Percentiles rank a stretch among this genome's conserved stretches.
phyloP scores from a whole-genome alignment of 2,113 vertebrate genomes.

The Crotalus tigris region DNA sequence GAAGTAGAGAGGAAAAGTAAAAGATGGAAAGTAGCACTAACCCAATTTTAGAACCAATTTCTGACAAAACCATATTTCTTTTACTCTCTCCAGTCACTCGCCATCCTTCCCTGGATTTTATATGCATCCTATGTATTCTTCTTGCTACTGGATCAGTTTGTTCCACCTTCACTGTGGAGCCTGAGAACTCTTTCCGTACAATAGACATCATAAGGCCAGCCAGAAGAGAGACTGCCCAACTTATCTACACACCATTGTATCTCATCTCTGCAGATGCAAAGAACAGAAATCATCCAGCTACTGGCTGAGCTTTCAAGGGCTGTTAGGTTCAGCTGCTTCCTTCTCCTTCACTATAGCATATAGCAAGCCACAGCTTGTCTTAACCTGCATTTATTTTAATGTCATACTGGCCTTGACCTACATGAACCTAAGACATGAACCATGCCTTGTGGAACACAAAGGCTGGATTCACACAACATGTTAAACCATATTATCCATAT shows the following conservation, averaged over 20 bases:
- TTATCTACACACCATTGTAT: background rate
- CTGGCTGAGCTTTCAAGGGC: background rate
- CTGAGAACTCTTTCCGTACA: background rate
- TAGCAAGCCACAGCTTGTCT: background rate
- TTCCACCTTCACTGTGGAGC: background rate
- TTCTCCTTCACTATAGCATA: background rate
- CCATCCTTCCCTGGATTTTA: background rate
- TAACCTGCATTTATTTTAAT: background rate
- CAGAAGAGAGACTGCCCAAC: background rate
- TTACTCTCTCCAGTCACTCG: background rate
- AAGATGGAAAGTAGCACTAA: background rate
- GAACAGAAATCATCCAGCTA: background rate
- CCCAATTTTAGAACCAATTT: background rate
- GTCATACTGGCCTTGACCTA: background rate
- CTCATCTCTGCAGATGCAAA: background rate
- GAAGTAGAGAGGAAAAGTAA: constrained; percentile 3
- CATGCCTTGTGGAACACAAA: background rate
- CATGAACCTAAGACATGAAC: background rate
- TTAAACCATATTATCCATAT: background rate
- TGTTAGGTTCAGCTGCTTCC: background rate
- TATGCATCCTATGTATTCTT: background rate
- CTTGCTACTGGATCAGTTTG: background rate
- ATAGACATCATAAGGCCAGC: background rate
- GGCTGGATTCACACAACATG: background rate
- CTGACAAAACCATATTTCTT: background rate